Conservation (phyloP, 37 sponge, comb jelly and placozoan genomes). For the Ianthella basta region DNA sequence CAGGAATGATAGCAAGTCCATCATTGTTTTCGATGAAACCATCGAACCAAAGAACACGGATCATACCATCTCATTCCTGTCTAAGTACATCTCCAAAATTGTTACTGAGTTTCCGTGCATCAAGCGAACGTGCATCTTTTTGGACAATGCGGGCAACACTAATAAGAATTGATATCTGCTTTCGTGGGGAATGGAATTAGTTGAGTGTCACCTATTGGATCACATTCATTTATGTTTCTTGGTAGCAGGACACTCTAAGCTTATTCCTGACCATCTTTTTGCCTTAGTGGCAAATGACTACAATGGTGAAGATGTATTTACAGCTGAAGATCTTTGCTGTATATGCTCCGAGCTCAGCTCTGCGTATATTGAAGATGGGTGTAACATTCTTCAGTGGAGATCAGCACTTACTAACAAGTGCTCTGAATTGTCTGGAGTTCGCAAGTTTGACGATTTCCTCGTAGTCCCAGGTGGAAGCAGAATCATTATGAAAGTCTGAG, state of each 20-base stretch:
- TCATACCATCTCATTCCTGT: conserved; percentile 44
- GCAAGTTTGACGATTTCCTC: conserved; percentile 44
- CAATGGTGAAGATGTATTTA: conserved; percentile 34
- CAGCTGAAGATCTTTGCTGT: not conserved
- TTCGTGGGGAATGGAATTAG: conserved; percentile 3
- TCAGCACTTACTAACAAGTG: conserved; percentile 31
- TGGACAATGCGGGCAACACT: conserved; percentile 47
- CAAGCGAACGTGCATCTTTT: conserved; percentile 40
- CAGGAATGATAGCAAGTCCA: not conserved
- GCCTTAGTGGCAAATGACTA: conserved; percentile 17
- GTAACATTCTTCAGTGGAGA: conserved; percentile 19
- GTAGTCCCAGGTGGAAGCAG: not conserved
- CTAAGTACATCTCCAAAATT: not conserved
- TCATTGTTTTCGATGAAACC: conserved; percentile 46
- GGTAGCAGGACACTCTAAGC: not conserved
- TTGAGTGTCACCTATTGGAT: not conserved
- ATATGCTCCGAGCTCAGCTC: not conserved
- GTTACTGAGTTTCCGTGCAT: conserved; percentile 23
- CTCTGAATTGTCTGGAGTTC: conserved; percentile 28
- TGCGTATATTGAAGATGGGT: not conserved
- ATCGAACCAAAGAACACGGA: conserved; percentile 53
- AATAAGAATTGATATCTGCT: conserved; percentile 50
- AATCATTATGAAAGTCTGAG: conserved; percentile 15
- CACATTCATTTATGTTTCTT: not conserved
- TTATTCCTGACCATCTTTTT: not conserved